Conservation (phyloP, 1,140 invertebrate species). For the Bombus ignitus region DNA sequence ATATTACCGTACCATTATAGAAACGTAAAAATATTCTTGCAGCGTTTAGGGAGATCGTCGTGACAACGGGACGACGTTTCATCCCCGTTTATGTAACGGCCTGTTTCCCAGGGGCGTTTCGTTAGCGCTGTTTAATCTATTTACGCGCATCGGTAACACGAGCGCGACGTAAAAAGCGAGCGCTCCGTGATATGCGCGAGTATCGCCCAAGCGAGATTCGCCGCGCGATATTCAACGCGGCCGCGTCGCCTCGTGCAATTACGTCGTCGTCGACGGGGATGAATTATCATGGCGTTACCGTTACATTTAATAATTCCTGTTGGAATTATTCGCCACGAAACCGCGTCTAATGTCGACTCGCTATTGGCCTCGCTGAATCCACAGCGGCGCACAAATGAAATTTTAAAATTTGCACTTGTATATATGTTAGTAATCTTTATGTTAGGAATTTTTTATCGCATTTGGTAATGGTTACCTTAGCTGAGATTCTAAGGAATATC, state of each 20-base stretch:
- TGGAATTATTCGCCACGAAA: neutral
- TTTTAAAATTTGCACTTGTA: no score
- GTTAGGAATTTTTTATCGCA: neutral
- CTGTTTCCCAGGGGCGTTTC: neutral
- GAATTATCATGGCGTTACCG: neutral
- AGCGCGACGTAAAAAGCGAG: slow-evolving; percentile 11
- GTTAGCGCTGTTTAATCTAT: slow-evolving; percentile 37
- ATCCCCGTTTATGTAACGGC: slow-evolving; percentile 21
- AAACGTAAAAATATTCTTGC: neutral
- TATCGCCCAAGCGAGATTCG: slow-evolving; percentile 8
- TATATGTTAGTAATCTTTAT: neutral
- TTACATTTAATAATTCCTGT: neutral
- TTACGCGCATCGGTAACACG: slow-evolving; percentile 7
- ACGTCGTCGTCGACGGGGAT: slow-evolving; percentile 13
- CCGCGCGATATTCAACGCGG: slow-evolving; percentile 24
- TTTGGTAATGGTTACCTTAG: neutral
- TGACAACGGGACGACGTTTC: slow-evolving; percentile 5
- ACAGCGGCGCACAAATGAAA: no score
- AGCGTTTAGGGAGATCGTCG: slow-evolving; percentile 26
- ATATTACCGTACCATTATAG: neutral
- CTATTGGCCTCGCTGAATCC: neutral
- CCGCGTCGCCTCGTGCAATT: neutral
- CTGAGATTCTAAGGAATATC: no score
- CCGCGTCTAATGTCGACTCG: neutral
- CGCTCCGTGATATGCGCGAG: neutral